Base-by-base conservation (phyloP, 2,888 invertebrate genomes). In the Boloria selene region DNA sequence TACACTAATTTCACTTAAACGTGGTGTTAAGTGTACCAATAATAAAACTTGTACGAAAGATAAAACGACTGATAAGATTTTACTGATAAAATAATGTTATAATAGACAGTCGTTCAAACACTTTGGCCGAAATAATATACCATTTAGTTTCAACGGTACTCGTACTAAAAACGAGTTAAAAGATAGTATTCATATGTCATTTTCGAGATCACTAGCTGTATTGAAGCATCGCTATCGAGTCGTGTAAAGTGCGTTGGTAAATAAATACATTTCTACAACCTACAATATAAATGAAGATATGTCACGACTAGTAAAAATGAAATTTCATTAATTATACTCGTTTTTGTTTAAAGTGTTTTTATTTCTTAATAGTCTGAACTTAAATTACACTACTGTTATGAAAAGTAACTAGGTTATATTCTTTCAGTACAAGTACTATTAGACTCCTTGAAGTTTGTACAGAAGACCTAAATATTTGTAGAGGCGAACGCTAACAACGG, bases 21-120 rank as follows among this genome's bases (percentile, higher is more conserved):
- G n/a, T 16, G n/a, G 4, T n/a, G n/a, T 26, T 22, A 22, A 22
- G 22, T 22, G 22, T 22, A 22, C 17, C 4, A 38, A 13, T 14
- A 16, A 44, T 59, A 56, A 47, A 45, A 61, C 53, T 38, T 45
- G 62, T 54, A 17, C 31, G 44, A 53, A 49, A 72, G 88, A 90
- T 0, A 90, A 87, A 77, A 49, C 78, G 38, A 52, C 38, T 17
- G 61, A 65, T 65, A 64, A 69, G 58, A 47, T 68, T 31, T 26
- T 14, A 45, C 50, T 55, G 64, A 70, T 70, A 67, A 67, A 31
- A 38, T 44, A 38, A 13, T 52, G 49, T 49, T 16, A 60, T 65
- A 54, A 64, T 61, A 54, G 53, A 51, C 17, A 51, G 51, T 60
- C 54, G 64, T 60, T 62, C 31, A 14, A 17, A 18, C 50, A 47